These are phyloP conservation scores for Ramphastos sulfuratus DNA, from an alignment of 2,113 vertebrate genomes.

Conservation along the genomic window DNA sequence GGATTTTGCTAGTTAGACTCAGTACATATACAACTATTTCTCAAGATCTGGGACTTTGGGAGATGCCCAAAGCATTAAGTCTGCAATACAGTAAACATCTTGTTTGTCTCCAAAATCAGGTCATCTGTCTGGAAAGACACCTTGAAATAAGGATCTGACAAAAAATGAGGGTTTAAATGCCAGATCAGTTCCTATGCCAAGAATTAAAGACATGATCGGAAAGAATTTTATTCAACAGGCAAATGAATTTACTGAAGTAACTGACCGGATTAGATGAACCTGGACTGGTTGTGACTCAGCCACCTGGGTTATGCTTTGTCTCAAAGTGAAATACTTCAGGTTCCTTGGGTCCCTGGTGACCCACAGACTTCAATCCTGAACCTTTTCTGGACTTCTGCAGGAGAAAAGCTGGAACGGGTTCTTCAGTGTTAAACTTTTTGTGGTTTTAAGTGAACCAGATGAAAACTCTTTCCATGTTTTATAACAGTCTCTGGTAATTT, in stretches of 20 bases:
- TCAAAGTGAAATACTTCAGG: background rate
- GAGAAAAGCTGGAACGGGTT: background rate
- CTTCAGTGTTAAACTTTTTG: background rate
- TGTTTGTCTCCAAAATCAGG: background rate
- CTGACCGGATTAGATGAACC: rapidly evolving
- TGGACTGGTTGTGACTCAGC: background rate
- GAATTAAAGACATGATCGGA: background rate
- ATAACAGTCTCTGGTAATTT: constrained; percentile 21
- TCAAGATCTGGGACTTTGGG: background rate
- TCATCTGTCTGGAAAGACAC: background rate
- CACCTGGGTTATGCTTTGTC: background rate
- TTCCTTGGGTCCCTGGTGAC: background rate
- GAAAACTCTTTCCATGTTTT: background rate
- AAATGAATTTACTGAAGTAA: background rate
- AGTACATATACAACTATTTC: background rate
- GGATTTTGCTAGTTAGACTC: background rate
- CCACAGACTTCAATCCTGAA: background rate
- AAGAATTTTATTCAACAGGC: background rate
- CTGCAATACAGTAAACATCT: background rate
- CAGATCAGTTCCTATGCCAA: background rate
- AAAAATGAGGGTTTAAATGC: background rate
- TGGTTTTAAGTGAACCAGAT: background rate
- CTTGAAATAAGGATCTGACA: background rate
- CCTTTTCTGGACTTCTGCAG: background rate
- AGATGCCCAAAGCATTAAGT: background rate